phyloP scores from a whole-genome alignment of 2,888 invertebrate genomes.

The Sphaerophoria rueppellii region DNA sequence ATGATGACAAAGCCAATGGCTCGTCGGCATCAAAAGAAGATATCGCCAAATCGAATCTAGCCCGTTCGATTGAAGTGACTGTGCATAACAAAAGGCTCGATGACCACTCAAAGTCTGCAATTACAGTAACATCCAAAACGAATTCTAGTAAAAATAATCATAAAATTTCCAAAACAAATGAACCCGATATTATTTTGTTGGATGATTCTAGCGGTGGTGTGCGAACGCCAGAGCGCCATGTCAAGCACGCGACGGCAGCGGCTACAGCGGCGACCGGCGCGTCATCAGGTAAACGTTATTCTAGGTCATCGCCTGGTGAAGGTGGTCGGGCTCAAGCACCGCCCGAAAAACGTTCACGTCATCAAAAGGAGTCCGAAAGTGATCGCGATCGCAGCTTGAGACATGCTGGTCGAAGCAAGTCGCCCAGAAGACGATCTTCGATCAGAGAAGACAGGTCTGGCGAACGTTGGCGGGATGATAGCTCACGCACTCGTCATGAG shows the following conservation, averaged over 20 bases:
- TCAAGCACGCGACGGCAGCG: constrained; percentile 57
- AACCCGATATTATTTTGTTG: constrained; percentile 85
- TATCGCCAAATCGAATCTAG: constrained; percentile 47
- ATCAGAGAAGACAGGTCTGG: constrained; percentile 49
- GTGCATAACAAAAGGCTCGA: constrained; percentile 62
- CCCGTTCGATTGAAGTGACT: constrained; percentile 49
- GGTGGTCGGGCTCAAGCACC: constrained; percentile 16
- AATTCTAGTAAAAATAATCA: constrained; percentile 82
- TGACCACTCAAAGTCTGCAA: constrained; percentile 63
- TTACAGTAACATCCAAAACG: constrained; percentile 66
- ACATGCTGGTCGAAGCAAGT: constrained; percentile 74
- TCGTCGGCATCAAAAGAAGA: constrained; percentile 73
- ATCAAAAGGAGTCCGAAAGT: constrained; percentile 10
- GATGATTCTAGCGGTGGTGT: constrained; percentile 87
- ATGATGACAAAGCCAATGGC: constrained; percentile 83
- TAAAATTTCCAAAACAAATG: constrained; percentile 80
- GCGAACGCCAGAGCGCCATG: constrained; percentile 80
- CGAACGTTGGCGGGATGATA: constrained; percentile 72
- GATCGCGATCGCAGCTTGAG: constrained; percentile 62
- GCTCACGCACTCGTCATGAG: constrained; percentile 74
- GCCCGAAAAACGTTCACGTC: constrained; percentile 59
- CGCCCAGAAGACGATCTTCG: constrained; percentile 51
- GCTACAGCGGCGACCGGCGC: constrained; percentile 44
- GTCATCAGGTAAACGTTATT: constrained; percentile 60
- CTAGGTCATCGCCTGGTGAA: constrained; percentile 60